Evolutionary conservation across 2,888 invertebrate species (phyloP), one percentile per base, ranked within the genome.

Genomic region (Drosophila barbarae): DNA sequence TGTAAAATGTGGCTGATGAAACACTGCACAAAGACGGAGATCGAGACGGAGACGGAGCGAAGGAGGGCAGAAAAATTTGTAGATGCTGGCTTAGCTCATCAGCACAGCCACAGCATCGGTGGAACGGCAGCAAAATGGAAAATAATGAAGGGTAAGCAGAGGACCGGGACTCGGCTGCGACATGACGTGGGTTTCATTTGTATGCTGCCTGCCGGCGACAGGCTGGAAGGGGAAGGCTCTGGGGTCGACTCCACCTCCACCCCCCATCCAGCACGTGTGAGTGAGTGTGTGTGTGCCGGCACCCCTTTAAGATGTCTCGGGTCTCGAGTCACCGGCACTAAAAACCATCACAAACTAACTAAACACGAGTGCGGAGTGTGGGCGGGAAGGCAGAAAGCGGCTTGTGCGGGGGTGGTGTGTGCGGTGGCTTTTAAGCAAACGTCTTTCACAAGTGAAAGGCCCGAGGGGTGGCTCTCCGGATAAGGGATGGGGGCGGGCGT

Each of bases 361-460:
- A 84, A 77, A 78, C 71, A 70, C 55, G 58, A 69, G 55, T 58
- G 60, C n/a, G 34, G 49, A 34, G 44, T 15, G 42, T 6, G 46
- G 54, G 41, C 41, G 41, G 28, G 15, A 21, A 36, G 34, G 38
- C 49, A 49, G 57, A 18, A 21, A 13, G 46, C 30, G 21, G 18
- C 46, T 21, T 32, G 21, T 47, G 46, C 30, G 46, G 46, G 44
- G 42, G 47, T 35, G 65, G 65, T 51, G 34, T 36, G 78, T 81
- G 67, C 75, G 79, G 77, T 86, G 86, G 81, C 81, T 81, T 81
- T 81, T 81, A 81, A 86, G 85, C 77, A 76, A 86, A 86, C 86
- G 86, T 80, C 80, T 80, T 80, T 78, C 76, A 73, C 75, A 85
- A 84, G 82, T 71, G 70, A 83, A 81, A 79, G 74, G 85, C 84